Base-by-base conservation (phyloP, 2,888 invertebrate species). In the Drosophila algonquin region DNA sequence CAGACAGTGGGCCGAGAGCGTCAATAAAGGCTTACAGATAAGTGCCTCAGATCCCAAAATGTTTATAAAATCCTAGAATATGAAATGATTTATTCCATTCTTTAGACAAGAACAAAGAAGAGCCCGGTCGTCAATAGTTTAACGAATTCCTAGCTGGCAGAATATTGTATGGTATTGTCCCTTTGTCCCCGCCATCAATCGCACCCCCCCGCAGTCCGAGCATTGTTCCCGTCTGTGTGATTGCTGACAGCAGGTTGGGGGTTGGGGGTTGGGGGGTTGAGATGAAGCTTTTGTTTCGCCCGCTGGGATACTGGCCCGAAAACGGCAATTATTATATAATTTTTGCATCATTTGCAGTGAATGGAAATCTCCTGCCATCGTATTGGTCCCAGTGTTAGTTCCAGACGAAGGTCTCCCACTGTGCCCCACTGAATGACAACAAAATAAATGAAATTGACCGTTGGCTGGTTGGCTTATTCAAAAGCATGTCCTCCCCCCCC, bases 341-440 rank as follows among this genome's bases (percentile, higher is more conserved):
- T 40, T 40, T 40, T 14, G 7, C n/a, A 40, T 14, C 14, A n/a
- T 40, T 40, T 40, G 40, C 40, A n/a, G 14, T 32, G 56, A 50
- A 56, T 50, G 56, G 44, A 68, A 67, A 67, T 67, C 47, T 21
- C 14, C 7, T n/a, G n/a, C 40, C 5, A n/a, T 7, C 40, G n/a
- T 2, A 40, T 40, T 40, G 14, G 40, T 6, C 35, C 4, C 40
- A n/a, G 40, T 40, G 40, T 7, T 14, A 40, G 40, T 7, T 2
- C 14, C 40, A 40, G 40, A 14, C 14, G 40, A 10, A 12, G 40
- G 63, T 54, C 58, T 55, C 81, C 79, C 81, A 81, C 80, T 84
- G 80, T 80, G 84, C 76, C 32, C 76, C 40, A 24, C 62, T 65
- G 69, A 85, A 75, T 77, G 75, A 85, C 82, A 85, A 68, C 57